phyloP scores from a whole-genome alignment of 1,140 invertebrate species.

The Lordiphosa clarofinis region DNA sequence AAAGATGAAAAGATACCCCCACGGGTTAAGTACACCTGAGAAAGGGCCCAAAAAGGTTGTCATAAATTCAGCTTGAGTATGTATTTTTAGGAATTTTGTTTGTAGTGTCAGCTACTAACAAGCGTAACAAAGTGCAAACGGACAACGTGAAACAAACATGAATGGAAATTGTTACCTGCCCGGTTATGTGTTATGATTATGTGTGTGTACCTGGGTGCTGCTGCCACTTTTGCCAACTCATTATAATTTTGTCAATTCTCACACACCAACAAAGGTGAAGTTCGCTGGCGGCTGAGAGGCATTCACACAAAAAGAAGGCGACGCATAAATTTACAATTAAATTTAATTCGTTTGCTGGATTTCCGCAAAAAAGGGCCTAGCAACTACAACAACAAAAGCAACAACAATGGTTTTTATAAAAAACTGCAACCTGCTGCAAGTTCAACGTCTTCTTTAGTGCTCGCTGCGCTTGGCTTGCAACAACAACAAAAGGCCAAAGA shows the following conservation, averaged over 20 bases:
- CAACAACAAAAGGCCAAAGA: constrained; percentile 27
- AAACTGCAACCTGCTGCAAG: constrained; percentile 57
- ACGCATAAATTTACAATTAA: constrained; percentile 78
- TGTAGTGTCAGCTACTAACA: constrained; percentile 70
- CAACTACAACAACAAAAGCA: constrained; percentile 25
- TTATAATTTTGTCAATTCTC: constrained; percentile 77
- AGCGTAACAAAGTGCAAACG: constrained; percentile 56
- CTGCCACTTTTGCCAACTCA: constrained; percentile 43
- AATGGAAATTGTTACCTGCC: constrained; percentile 70
- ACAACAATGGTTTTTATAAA: neutral
- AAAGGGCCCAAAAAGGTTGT: constrained; percentile 34
- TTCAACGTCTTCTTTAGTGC: constrained; percentile 75
- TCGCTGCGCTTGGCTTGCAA: constrained; percentile 57
- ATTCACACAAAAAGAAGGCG: constrained; percentile 35
- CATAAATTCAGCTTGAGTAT: constrained; percentile 56
- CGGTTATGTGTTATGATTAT: constrained; percentile 48
- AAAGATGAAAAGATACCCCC: constrained; percentile 31
- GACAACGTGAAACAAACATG: constrained; percentile 30
- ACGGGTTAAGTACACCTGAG: constrained; percentile 14
- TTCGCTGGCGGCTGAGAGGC: constrained; percentile 44
- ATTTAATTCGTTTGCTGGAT: constrained; percentile 72
- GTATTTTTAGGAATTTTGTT: constrained; percentile 33
- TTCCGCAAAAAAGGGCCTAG: constrained; percentile 63
- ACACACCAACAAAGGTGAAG: constrained; percentile 65
- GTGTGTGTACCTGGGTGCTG: constrained; percentile 53